phyloP scores from a whole-genome alignment of 2,888 invertebrate species.

The Gari tellinella region DNA sequence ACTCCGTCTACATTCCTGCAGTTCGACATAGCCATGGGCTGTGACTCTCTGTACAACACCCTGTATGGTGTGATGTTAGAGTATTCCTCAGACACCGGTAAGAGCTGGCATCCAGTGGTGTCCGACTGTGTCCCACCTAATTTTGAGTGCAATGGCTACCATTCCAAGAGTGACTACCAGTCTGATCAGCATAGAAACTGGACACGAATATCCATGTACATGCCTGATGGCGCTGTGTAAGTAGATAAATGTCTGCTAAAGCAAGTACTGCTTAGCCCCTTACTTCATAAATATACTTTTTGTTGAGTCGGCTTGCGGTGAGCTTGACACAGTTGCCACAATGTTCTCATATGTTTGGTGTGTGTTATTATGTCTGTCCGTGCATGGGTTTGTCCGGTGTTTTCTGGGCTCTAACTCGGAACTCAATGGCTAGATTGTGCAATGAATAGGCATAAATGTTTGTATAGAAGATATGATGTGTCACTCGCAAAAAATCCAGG shows the following conservation, averaged over 20 bases:
- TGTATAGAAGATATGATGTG: too few species aligned
- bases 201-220: constrained; percentile 83
- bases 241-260: constrained; percentile 41
- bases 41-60: constrained; percentile 78
- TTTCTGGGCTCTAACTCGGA: too few species aligned
- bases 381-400: too few species aligned
- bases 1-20: constrained; percentile 84
- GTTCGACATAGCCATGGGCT: constrained; percentile 84
- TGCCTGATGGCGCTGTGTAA: constrained; percentile 83
- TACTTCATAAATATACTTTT: too few species aligned
- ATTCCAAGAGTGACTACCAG: constrained; percentile 79
- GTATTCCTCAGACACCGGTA: constrained; percentile 84
- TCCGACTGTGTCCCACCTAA: constrained; percentile 83
- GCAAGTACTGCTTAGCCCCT: not conserved
- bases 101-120: constrained; percentile 82
- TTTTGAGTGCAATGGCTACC: constrained; percentile 83
- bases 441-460: too few species aligned
- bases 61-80: constrained; percentile 82
- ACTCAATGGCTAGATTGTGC: too few species aligned
- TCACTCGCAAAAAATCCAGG: too few species aligned
- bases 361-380: too few species aligned
- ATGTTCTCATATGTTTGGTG: too few species aligned
- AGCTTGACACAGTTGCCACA: too few species aligned
- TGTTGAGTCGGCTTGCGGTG: too few species aligned
- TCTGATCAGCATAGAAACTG: constrained; percentile 82